Conservation (phyloP, 2,797 vertebrate genomes). For the Diglossa cyanea region DNA sequence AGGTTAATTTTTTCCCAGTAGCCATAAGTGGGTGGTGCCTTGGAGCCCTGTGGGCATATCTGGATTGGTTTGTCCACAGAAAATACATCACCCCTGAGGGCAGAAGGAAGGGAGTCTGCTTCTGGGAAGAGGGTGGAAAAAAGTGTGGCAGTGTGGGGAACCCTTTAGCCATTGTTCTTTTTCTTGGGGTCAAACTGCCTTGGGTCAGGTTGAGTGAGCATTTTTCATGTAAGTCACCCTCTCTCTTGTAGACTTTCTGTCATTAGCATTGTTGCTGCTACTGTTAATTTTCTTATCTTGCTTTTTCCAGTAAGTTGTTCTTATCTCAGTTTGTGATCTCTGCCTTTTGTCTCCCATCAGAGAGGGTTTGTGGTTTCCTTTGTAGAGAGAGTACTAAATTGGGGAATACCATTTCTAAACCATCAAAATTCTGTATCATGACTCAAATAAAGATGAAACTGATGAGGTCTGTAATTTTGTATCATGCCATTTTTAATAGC, state of each 20-base stretch:
- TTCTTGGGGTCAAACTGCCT: background rate
- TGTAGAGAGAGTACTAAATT: background rate
- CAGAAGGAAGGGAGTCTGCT: background rate
- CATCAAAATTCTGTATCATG: accelerated
- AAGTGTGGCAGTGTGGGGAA: background rate
- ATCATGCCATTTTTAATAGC: background rate
- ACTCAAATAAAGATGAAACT: background rate
- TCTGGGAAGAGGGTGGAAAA: background rate
- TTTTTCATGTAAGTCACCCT: background rate
- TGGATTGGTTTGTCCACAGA: background rate
- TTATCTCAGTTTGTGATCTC: background rate
- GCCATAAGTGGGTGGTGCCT: accelerated
- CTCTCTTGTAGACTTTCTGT: background rate
- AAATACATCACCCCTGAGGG: no score
- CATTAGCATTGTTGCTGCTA: background rate
- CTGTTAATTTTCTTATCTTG: background rate
- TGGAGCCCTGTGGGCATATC: accelerated
- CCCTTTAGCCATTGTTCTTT: background rate
- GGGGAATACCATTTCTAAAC: background rate
- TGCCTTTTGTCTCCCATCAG: background rate
- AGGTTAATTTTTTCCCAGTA: accelerated
- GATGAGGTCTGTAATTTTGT: background rate
- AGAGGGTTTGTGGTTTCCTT: background rate
- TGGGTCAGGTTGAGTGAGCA: background rate
- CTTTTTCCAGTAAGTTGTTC: background rate